A percentile compares a stretch with the other conserved stretches of the same genome.
These are phyloP conservation scores for Drosophila barbarae DNA, from an alignment of 2,888 invertebrate species.

Conservation along the genomic window DNA sequence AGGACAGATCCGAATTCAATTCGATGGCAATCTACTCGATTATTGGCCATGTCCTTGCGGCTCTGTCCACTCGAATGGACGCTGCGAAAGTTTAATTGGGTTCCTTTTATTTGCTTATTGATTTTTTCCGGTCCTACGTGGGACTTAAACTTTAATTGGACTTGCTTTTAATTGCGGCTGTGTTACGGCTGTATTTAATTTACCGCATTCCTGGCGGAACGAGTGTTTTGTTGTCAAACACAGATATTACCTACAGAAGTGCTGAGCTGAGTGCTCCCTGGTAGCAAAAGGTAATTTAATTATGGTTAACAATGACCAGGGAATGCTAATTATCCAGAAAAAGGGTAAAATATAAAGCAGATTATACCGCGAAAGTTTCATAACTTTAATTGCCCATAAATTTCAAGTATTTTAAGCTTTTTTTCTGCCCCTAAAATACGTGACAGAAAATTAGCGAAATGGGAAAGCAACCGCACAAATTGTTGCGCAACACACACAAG, in stretches of 20 bases:
- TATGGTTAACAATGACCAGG: background rate
- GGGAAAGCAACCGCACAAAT: constrained; percentile 3
- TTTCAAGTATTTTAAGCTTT: constrained; percentile 6
- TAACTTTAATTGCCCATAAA: constrained; percentile 12
- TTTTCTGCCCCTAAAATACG: background rate
- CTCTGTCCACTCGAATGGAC: constrained; percentile 19
- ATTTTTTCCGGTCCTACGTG: constrained; percentile 25
- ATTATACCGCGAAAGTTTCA: background rate
- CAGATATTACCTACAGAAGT: constrained; percentile 20
- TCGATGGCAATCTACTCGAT: constrained; percentile 26
- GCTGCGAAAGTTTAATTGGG: constrained; percentile 45
- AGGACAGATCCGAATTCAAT: constrained; percentile 18
- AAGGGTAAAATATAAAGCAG: background rate
- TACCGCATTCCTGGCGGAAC: constrained; percentile 4
- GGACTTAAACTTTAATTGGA: constrained; percentile 46
- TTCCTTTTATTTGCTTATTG: constrained; percentile 25
- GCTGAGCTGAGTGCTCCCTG: constrained; percentile 5
- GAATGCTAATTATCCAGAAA: constrained; percentile 5
- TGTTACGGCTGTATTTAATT: constrained; percentile 6
- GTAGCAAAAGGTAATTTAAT: constrained; percentile 10
- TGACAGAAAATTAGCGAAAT: constrained; percentile 13
- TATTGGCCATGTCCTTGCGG: constrained; percentile 10
- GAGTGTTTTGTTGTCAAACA: constrained; percentile 23
- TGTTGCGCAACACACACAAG: constrained; percentile 23
- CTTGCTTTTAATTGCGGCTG: constrained; percentile 21